Conservation (phyloP, 2,797 vertebrate genomes). For the Sciurus carolinensis region DNA sequence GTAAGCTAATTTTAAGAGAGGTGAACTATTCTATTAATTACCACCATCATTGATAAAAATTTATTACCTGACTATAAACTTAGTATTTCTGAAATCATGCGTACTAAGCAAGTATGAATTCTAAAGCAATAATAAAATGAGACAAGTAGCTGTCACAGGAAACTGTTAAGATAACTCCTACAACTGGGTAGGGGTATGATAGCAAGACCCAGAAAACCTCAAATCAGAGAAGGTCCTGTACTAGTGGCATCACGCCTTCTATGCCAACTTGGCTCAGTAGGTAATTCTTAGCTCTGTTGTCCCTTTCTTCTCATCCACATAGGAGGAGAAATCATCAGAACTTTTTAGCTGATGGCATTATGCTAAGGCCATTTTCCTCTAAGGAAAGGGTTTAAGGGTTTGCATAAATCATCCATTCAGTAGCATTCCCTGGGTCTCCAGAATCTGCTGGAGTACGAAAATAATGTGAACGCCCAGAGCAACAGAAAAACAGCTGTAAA, state of each 20-base stretch:
- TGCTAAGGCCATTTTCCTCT: not conserved
- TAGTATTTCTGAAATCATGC: not conserved
- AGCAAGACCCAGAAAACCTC: not conserved
- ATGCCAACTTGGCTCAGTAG: not conserved
- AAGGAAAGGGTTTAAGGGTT: not conserved
- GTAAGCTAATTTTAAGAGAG: constrained; percentile 1
- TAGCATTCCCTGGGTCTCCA: not conserved
- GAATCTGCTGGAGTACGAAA: not conserved
- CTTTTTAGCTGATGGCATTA: not conserved
- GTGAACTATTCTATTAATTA: constrained; percentile 4
- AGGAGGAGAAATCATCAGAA: not conserved
- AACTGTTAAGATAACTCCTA: not conserved
- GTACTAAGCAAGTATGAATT: not conserved
- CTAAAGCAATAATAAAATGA: not conserved
- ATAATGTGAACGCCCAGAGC: not conserved
- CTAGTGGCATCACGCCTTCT: not conserved
- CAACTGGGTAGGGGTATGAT: not conserved
- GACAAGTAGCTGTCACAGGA: not conserved
- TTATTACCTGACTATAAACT: not conserved
- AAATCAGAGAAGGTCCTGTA: not conserved
- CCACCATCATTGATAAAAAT: not conserved
- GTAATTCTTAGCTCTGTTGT: not conserved
- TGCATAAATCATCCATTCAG: not conserved
- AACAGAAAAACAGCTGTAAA: not conserved
- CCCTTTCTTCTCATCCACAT: not conserved